Evolutionary conservation across 1,140 invertebrate species (phyloP), one percentile per base, ranked within the genome.

Genomic region (Diploscapter pachys): DNA sequence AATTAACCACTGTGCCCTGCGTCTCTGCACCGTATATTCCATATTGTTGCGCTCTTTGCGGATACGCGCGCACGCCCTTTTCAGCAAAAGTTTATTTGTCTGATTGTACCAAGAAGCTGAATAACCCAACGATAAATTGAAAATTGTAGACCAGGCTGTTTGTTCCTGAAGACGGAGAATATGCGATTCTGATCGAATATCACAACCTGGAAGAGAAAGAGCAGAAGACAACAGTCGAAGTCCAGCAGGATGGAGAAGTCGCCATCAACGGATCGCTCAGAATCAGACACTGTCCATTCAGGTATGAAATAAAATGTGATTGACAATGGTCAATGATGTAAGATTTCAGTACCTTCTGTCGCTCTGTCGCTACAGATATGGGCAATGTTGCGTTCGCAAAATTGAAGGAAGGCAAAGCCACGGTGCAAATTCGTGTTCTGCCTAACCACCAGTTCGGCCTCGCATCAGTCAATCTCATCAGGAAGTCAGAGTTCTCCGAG

Each of bases 141-240:
- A 31, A 31, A 31, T 31, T 31, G 31, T 31, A 31, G 31, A 31
- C 93, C 74, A 91, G 94, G 66, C 78, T 95, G 54, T 87, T 88
- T 9, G 89, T 94, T 0, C 88, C 89, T 0, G 91, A 91, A 66
- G 89, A 90, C 50, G 93, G 92, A 1, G 86, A 88, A 0, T 91
- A 96, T 82, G 89, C 93, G 0, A 82, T 96, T 0, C 79, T 96
- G 0, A 79, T 96, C 0, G 91, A 92, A 77, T 96, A 94, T 80
- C 87, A 92, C 11, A 93, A 3, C 86, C 86, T 9, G 54, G 78
- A 69, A 86, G 90, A 49, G 86, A 89, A 52, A 83, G 86, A 66
- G 79, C 77, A 5, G 72, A 81, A 11, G 81, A 76, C 89, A 4
- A 80, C 85, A 61, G 81, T 89, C 4, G 85, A 87, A 53, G 80